Conservation (phyloP, 2,888 invertebrate genomes). For the Drosophila borborema region DNA sequence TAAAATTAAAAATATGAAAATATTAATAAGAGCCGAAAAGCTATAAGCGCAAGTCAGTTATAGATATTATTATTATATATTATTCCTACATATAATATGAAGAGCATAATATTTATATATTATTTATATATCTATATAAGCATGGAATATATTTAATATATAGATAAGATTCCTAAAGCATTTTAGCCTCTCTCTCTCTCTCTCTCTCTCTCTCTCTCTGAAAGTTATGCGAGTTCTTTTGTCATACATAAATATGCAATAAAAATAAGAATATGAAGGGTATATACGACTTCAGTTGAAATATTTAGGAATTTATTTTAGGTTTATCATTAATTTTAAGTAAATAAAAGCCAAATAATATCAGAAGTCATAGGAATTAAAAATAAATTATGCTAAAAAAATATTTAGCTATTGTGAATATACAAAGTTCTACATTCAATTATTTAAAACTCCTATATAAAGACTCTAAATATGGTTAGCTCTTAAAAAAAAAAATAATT, state of each 20-base stretch:
- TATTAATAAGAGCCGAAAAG: not conserved
- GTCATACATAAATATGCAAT: constrained; percentile 18
- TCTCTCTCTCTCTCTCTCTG: not conserved
- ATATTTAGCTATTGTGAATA: too few relatives aligned
- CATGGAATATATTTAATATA: not conserved
- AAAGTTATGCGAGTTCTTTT: not conserved
- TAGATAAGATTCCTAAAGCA: not conserved
- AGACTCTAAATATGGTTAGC: not conserved
- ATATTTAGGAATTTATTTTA: not conserved
- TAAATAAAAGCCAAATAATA: too few relatives aligned
- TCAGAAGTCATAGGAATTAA: too few relatives aligned
- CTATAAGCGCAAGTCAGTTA: not conserved
- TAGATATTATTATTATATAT: not conserved
- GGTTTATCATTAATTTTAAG: not conserved
- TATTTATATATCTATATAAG: not conserved
- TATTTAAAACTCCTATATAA: not conserved
- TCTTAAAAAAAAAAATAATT: not conserved
- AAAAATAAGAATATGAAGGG: not conserved
- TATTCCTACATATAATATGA: not conserved
- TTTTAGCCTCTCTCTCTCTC: too few relatives aligned
- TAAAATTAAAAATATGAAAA: not conserved
- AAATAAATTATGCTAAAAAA: too few relatives aligned
- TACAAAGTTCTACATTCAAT: too few relatives aligned
- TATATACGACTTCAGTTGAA: not conserved
- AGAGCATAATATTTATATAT: not conserved